Percentiles rank a stretch among this genome's conserved stretches.
phyloP scores from a whole-genome alignment of 2,113 vertebrate genomes.

The Mastomys coucha region DNA sequence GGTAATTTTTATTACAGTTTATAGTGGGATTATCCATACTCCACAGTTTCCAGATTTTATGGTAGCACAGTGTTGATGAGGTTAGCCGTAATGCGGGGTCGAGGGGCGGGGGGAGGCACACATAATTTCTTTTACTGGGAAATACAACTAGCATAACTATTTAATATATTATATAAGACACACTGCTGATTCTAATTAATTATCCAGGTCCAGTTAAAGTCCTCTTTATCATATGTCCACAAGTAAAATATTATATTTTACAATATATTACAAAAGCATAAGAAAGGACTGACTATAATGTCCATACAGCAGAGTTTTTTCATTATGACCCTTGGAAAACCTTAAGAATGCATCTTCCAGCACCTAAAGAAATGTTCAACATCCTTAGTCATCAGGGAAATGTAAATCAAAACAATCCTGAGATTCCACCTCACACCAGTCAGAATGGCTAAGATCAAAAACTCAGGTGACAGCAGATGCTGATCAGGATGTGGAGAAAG shows the following conservation, averaged over 20 bases:
- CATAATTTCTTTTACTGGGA: slow-evolving; percentile 75
- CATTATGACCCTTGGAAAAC: slow-evolving; percentile 68
- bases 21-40: slow-evolving; percentile 87
- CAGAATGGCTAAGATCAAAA: no score
- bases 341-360: neutral
- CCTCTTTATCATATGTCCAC: slow-evolving; percentile 78
- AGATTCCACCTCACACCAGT: no score
- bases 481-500: no score
- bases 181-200: slow-evolving; percentile 84
- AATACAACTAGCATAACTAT: slow-evolving; percentile 60
- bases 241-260: slow-evolving; percentile 81
- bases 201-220: slow-evolving; percentile 81
- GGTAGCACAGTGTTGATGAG: slow-evolving; percentile 72
- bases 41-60: slow-evolving; percentile 88
- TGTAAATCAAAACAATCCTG: no score
- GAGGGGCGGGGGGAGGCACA: no score
- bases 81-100: slow-evolving; percentile 76
- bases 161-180: slow-evolving; percentile 76
- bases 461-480: no score
- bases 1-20: slow-evolving; percentile 90
- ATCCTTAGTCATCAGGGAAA: no score
- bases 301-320: slow-evolving; percentile 66
- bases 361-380: no score
- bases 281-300: slow-evolving; percentile 64
- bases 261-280: slow-evolving; percentile 28